These are phyloP conservation scores for Chloroceryle aenea DNA, from an alignment of 2,113 vertebrate genomes.

Conservation along the genomic window DNA sequence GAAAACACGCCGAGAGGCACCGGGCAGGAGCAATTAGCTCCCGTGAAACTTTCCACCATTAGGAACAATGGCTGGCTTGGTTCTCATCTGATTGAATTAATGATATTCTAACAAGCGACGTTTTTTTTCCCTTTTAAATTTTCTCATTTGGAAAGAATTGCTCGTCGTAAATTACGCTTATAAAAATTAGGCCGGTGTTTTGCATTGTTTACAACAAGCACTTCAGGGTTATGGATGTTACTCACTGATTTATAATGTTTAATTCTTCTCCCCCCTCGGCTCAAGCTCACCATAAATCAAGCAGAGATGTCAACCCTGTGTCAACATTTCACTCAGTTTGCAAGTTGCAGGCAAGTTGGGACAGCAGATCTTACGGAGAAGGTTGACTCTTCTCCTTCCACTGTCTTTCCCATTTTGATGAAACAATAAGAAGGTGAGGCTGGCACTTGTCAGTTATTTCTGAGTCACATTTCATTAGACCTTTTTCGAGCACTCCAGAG, in stretches of 20 bases:
- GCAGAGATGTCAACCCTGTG: slow-evolving; percentile 57
- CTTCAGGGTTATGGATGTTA: slow-evolving; percentile 59
- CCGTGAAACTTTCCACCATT: not conserved
- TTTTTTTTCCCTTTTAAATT: slow-evolving; percentile 13
- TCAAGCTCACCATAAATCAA: slow-evolving; percentile 69
- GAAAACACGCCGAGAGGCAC: not conserved
- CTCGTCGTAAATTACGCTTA: slow-evolving; percentile 42
- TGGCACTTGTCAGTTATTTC: slow-evolving; percentile 75
- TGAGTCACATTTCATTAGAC: slow-evolving; percentile 79
- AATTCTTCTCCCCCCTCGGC: not conserved
- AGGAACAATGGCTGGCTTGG: slow-evolving; percentile 15
- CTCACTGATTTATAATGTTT: slow-evolving; percentile 61
- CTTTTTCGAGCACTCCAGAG: slow-evolving; percentile 66
- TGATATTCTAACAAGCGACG: slow-evolving; percentile 1
- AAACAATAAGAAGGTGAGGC: slow-evolving; percentile 81
- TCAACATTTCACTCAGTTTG: slow-evolving; percentile 73
- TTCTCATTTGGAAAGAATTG: slow-evolving; percentile 70
- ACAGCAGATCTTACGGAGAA: slow-evolving; percentile 63
- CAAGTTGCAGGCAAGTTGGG: slow-evolving; percentile 74
- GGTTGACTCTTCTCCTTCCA: slow-evolving; percentile 41
- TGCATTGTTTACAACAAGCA: slow-evolving; percentile 45
- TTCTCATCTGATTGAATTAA: slow-evolving; percentile 25
- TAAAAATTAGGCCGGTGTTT: slow-evolving; percentile 51
- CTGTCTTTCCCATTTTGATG: slow-evolving; percentile 62
- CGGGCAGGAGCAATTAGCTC: slow-evolving; percentile 42